phyloP scores from a whole-genome alignment of 64 coral and sea anemone species.

The Pocillopora damicornis region DNA sequence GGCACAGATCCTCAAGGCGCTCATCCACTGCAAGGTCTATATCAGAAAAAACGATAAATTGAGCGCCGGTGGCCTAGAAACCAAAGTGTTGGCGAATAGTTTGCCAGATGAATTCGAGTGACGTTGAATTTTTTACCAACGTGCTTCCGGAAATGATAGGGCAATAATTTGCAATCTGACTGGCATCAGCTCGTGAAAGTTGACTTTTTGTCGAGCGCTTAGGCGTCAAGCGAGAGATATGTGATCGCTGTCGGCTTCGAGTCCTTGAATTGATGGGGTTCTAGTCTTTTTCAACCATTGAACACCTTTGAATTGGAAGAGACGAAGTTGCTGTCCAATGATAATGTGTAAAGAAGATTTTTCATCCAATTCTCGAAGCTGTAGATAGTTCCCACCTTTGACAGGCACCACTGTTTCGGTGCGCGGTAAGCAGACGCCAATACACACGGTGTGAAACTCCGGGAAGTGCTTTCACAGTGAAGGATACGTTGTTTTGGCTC shows the following conservation, averaged over 20 bases:
- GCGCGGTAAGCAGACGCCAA: too few species aligned
- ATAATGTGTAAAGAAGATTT: slow-evolving; percentile 37
- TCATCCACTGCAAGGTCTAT: too few species aligned
- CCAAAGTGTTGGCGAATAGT: too few species aligned
- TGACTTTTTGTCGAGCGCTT: slow-evolving; percentile 34
- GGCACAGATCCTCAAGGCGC: slow-evolving; percentile 26
- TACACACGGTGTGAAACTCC: too few species aligned
- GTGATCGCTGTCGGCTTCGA: slow-evolving; percentile 10
- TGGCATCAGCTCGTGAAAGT: slow-evolving; percentile 37
- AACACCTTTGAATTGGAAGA: slow-evolving; percentile 2
- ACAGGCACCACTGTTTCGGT: slow-evolving; percentile 35
- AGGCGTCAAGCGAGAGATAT: slow-evolving; percentile 20
- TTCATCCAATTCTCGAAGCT: slow-evolving; percentile 48
- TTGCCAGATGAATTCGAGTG: slow-evolving; percentile 30
- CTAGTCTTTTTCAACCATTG: slow-evolving; percentile 24
- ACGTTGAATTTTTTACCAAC: slow-evolving; percentile 40
- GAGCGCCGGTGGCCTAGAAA: too few species aligned
- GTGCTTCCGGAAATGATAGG: slow-evolving; percentile 35
- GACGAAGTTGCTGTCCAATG: slow-evolving; percentile 29
- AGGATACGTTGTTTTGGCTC: too few species aligned
- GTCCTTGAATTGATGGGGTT: slow-evolving; percentile 14
- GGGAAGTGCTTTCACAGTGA: too few species aligned
- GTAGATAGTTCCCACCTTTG: slow-evolving; percentile 34
- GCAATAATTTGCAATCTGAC: slow-evolving; percentile 42
- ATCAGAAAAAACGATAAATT: too few species aligned